Evolutionary conservation across 2,113 vertebrate species (phyloP).

Genomic region (Macrotis lagotis): DNA sequence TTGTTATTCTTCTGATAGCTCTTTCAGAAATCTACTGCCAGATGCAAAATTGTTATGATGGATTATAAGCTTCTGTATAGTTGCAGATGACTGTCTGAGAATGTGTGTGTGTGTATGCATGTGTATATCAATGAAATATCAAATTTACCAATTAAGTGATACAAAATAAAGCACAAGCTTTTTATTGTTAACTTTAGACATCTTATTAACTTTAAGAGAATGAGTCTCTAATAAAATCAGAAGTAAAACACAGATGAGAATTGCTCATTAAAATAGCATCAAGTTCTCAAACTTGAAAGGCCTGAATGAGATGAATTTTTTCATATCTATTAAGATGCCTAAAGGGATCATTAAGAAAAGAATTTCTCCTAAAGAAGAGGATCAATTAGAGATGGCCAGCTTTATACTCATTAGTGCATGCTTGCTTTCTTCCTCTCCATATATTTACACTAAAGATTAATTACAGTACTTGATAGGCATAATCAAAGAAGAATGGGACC

Average conservation of each 20-base stretch:
- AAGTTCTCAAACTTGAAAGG: slow-evolving; percentile 69
- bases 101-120: background rate
- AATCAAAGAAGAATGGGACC: background rate
- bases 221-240: slow-evolving; percentile 65
- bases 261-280: slow-evolving; percentile 63
- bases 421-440: slow-evolving; percentile 48
- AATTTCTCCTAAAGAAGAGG: slow-evolving; percentile 70
- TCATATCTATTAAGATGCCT: slow-evolving; percentile 68
- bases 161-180: slow-evolving; percentile 65
- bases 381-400: slow-evolving; percentile 66
- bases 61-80: slow-evolving; percentile 16
- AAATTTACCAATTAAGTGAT: slow-evolving; percentile 65
- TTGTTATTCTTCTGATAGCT: background rate
- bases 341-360: slow-evolving; percentile 76
- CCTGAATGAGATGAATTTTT: slow-evolving; percentile 48
- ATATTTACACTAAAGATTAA: slow-evolving; percentile 37
- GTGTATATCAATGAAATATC: slow-evolving; percentile 47
- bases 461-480: slow-evolving; percentile 2
- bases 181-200: slow-evolving; percentile 38
- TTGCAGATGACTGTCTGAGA: background rate
- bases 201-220: slow-evolving; percentile 58
- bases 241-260: slow-evolving; percentile 60
- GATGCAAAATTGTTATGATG: background rate
- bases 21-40: background rate
- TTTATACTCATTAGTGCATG: slow-evolving; percentile 62